Evolutionary conservation across 2,113 vertebrate species (phyloP).

Genomic region (Miniopterus natalensis): DNA sequence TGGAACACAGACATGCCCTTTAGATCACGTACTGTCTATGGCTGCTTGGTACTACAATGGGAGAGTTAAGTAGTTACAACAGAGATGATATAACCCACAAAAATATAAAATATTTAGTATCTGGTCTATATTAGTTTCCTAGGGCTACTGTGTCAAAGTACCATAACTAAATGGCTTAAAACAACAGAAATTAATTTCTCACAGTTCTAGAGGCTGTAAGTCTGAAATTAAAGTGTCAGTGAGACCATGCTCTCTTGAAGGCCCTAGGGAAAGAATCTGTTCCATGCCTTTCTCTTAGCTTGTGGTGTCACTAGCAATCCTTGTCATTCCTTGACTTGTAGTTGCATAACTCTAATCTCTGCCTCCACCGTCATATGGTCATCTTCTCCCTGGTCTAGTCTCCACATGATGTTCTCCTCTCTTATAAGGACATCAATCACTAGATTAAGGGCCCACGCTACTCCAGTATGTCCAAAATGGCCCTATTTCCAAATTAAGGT

Average conservation of each 20-base stretch:
- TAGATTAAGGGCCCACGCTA: not conserved
- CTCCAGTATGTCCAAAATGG: not conserved
- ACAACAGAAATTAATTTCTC: conserved; percentile 1
- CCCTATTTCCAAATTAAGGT: not conserved
- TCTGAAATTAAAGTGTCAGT: not conserved
- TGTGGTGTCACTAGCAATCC: not conserved
- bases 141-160: not conserved
- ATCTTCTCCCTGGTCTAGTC: not conserved
- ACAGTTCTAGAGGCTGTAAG: not conserved
- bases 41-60: not conserved
- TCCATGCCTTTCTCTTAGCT: not conserved
- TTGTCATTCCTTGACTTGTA: not conserved
- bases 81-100: not conserved
- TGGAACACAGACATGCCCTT: not conserved
- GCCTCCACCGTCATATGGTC: not conserved
- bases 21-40: not conserved
- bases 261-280: not conserved
- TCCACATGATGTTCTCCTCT: not conserved
- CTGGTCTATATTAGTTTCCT: not conserved
- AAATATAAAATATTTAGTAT: conserved; percentile 13
- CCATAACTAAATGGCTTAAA: not conserved
- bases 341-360: not conserved
- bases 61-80: not conserved
- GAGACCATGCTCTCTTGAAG: not conserved
- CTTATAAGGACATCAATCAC: not conserved